Percentiles rank a stretch among this genome's conserved stretches.
phyloP scores from a whole-genome alignment of 64 coral and sea anemone species.

The Stichodactyla helianthus region DNA sequence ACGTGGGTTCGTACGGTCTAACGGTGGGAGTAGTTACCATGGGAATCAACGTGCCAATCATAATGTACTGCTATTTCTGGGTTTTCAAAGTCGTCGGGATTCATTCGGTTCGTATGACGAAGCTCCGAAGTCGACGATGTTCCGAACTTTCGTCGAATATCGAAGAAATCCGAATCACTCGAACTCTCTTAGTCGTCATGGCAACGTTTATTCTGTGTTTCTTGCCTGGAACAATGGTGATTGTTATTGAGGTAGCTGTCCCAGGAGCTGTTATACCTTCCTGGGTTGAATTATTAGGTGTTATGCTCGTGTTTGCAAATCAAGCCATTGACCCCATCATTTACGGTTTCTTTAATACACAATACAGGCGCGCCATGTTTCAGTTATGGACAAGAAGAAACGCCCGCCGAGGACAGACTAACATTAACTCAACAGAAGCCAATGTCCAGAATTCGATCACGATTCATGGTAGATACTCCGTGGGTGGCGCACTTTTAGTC shows the following conservation, averaged over 20 bases:
- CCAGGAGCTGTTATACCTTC: background rate
- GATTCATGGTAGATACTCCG: conserved; percentile 19
- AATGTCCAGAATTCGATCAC: background rate
- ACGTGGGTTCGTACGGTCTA: conserved; percentile 15
- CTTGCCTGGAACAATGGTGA: conserved; percentile 1
- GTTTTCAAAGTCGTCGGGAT: conserved; percentile 27
- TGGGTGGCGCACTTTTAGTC: conserved; percentile 17
- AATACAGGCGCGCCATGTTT: conserved; percentile 27
- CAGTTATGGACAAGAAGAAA: background rate
- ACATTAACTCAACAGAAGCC: background rate
- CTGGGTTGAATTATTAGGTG: conserved; percentile 11
- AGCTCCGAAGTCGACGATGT: background rate
- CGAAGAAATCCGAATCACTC: conserved; percentile 35
- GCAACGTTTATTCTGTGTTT: conserved; percentile 31
- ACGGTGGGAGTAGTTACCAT: background rate
- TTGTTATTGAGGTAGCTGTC: background rate
- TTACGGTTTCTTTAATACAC: conserved; percentile 33
- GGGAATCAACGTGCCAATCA: background rate
- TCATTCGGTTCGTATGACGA: conserved; percentile 5
- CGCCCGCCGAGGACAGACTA: no score
- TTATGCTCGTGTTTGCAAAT: conserved; percentile 6
- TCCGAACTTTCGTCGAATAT: background rate
- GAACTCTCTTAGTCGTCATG: conserved; percentile 14
- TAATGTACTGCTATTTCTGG: conserved; percentile 25
- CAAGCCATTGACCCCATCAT: conserved; percentile 39